These are phyloP conservation scores for Dryobates pubescens DNA, from an alignment of 2,797 vertebrate species.

Conservation along the genomic window DNA sequence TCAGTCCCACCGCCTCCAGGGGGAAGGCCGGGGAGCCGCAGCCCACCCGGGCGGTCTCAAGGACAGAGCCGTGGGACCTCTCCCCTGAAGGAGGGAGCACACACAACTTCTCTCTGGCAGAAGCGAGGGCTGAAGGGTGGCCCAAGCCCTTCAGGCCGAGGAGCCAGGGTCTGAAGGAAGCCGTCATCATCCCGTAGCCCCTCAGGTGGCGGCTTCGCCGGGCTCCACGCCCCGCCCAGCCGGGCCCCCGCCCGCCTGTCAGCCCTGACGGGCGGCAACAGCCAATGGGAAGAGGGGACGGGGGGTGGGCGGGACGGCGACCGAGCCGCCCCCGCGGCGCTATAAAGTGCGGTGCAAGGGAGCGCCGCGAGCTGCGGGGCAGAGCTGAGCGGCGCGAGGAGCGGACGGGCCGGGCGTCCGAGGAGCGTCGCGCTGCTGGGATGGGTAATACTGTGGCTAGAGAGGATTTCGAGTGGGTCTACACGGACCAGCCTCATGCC, in stretches of 20 bases:
- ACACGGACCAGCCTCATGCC: slow-evolving; percentile 93
- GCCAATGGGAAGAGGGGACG: neutral
- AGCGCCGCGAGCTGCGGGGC: rapidly evolving
- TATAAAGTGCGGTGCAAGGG: neutral
- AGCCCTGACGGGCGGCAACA: neutral
- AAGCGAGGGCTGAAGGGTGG: neutral
- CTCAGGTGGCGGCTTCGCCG: neutral
- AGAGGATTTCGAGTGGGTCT: slow-evolving; percentile 95
- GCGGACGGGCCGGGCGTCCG: rapidly evolving
- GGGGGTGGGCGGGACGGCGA: neutral
- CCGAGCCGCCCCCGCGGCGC: neutral
- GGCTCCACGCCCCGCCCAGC: neutral
- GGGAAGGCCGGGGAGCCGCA: neutral
- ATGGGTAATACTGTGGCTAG: slow-evolving; percentile 90
- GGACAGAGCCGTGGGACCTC: neutral
- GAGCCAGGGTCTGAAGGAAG: neutral
- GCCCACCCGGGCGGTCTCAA: neutral
- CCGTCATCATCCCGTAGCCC: neutral
- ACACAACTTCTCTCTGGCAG: rapidly evolving
- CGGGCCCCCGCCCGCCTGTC: neutral
- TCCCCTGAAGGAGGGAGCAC: rapidly evolving
- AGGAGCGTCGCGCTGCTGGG: rapidly evolving
- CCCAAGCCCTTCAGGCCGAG: no score
- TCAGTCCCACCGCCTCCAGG: neutral
- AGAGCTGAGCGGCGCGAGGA: no score